Evolutionary conservation across 2,113 vertebrate genomes (phyloP).

Genomic region (Tragelaphus scriptus): DNA sequence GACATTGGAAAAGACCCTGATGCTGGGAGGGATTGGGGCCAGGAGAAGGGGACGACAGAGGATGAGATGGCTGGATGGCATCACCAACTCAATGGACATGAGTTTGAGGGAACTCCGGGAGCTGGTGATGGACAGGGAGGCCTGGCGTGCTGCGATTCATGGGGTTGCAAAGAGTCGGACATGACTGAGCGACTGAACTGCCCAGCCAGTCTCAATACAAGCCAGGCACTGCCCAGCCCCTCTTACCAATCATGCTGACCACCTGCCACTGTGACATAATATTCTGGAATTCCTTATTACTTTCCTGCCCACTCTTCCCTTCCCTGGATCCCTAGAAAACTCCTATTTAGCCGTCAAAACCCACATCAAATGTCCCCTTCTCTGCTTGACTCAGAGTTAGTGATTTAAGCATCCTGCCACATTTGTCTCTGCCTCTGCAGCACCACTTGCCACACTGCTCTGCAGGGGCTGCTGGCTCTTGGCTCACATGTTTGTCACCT

Average conservation of each 20-base stretch:
- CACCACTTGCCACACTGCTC: neutral
- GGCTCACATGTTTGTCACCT: neutral
- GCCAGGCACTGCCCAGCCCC: neutral
- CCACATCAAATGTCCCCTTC: neutral
- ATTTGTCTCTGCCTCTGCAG: neutral
- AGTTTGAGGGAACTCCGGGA: too few species aligned
- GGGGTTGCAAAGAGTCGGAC: too few species aligned
- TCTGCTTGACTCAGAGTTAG: neutral
- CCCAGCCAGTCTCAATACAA: neutral
- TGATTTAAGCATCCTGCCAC: neutral
- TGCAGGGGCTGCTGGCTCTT: rapidly evolving
- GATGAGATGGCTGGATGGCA: too few species aligned
- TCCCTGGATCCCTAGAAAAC: neutral
- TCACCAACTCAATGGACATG: too few species aligned
- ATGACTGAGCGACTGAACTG: too few species aligned
- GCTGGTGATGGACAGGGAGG: too few species aligned
- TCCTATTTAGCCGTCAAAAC: neutral
- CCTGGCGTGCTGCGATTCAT: too few species aligned
- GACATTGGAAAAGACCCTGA: too few species aligned
- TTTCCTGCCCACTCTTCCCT: neutral
- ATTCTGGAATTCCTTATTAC: neutral
- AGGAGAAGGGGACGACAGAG: too few species aligned
- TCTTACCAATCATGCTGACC: neutral
- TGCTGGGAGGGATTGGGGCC: too few species aligned
- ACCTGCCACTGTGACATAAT: neutral